Evolutionary conservation across 1,140 invertebrate genomes (phyloP).

Genomic region (Drosophila nigromelanica): DNA sequence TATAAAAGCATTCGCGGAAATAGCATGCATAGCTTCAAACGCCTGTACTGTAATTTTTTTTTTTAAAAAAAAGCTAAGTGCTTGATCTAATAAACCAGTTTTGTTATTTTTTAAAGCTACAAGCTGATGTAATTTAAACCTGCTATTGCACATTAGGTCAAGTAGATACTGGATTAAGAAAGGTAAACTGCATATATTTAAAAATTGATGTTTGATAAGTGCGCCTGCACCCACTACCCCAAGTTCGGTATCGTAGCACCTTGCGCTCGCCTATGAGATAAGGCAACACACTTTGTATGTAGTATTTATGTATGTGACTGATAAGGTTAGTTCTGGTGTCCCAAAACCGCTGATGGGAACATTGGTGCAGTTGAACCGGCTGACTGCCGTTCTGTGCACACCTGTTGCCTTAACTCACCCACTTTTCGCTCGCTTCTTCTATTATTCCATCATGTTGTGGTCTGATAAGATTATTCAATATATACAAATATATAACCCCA

Average conservation of each 20-base stretch:
- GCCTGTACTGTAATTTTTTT: slow-evolving; percentile 25
- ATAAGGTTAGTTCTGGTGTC: slow-evolving; percentile 55
- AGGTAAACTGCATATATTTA: slow-evolving; percentile 25
- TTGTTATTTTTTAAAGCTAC: slow-evolving; percentile 1
- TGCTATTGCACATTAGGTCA: slow-evolving; percentile 74
- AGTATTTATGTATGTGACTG: slow-evolving; percentile 55
- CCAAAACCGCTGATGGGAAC: slow-evolving; percentile 38
- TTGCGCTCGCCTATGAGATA: slow-evolving; percentile 51
- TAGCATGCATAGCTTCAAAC: background rate
- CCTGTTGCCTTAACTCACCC: slow-evolving; percentile 54
- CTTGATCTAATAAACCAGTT: slow-evolving; percentile 58
- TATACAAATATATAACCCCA: slow-evolving; percentile 62
- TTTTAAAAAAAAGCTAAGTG: background rate
- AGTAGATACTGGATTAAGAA: slow-evolving; percentile 50
- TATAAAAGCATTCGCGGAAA: background rate
- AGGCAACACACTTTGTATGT: slow-evolving; percentile 49
- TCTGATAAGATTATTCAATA: slow-evolving; percentile 68
- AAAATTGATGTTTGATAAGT: slow-evolving; percentile 47
- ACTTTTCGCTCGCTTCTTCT: slow-evolving; percentile 6
- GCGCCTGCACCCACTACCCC: slow-evolving; percentile 47
- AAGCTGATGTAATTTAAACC: slow-evolving; percentile 69
- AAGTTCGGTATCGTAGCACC: slow-evolving; percentile 42
- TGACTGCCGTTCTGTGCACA: slow-evolving; percentile 48
- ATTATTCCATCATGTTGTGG: slow-evolving; percentile 60
- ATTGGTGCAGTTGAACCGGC: slow-evolving; percentile 56